Evolutionary conservation across 2,113 vertebrate genomes (phyloP), one percentile per base, ranked within the genome.

Genomic region (Dasyprocta punctata): DNA sequence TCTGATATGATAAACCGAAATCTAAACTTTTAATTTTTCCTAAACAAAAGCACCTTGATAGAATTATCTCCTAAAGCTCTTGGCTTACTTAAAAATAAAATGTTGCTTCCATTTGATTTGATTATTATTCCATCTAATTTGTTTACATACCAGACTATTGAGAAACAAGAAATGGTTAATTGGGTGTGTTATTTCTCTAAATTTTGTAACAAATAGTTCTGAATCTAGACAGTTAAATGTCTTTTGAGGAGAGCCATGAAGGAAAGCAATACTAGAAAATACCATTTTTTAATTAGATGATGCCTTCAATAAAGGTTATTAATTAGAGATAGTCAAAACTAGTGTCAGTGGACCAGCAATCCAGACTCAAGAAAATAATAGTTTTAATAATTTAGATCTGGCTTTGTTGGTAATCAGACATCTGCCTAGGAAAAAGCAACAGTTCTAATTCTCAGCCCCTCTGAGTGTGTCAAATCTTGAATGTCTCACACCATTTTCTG

Each of bases 11-110:
- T 36, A 33, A 85, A 81, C 22, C 28, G n/a, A 75, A 75, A 52
- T 41, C 33, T 75, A 90, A 95, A 38, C 83, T 78, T 95, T 86
- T 30, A 56, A 73, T 41, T 89, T 92, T 81, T 81, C 19, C 54
- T 81, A 73, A 73, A 86, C 61, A 52, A 65, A 92, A 61, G 54
- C 41, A 86, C 5, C 20, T 89, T 41, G 0, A 92, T 20, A 5
- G 60, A 92, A 95, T 47, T 71, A 89, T 52, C 47, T 93, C 73
- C 20, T 47, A 12, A 95, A 73, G 85, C 10, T 81, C 33, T 81
- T 49, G 33, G 4, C 36, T 93, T 71, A 67, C 49, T 58, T 90
- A 89, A 95, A 95, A 87, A 85, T 63, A 89, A 86, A 92, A 77
- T 26, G 36, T 44, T 89, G 33, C 44, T 60, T 75, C 13, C 54